Base-by-base conservation (phyloP, 2,888 invertebrate species). In the Caenorhabditis sinica region DNA sequence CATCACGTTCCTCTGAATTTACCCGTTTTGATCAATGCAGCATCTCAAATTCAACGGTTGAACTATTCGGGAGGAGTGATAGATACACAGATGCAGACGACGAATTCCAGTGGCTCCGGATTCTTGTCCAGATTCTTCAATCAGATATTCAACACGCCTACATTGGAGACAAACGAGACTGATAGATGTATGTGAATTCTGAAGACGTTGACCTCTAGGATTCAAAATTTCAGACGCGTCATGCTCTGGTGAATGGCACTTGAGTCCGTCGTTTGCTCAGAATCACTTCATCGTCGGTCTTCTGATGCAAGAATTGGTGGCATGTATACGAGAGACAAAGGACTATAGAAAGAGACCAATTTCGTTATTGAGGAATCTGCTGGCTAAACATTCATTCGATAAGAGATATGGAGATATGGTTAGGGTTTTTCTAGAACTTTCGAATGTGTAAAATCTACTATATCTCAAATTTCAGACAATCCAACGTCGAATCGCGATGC, bases 341-440 rank as follows among this genome's bases (percentile, higher is more conserved):
- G 95, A 96, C 85, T 95, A 96, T 88, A 95, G 97, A 0, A 95
- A 96, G 85, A 94, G 95, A 65, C 96, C 97, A 0, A 94, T 98
- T 43, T 60, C 94, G 49, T 95, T 96, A 17, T 94, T 98, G 28
- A 95, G 97, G 82, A 96, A 97, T 93, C 94, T 97, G 85, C 94
- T 98, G 89, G 96, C 96, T 11, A 98, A 98, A 93, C 98, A 98
- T 93, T 96, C 97, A 92, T 95, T 96, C 92, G 98, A 98, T 93
- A 96, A 96, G 93, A 95, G 98, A 82, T 97, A 97, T 93, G 95
- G 96, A 89, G 95, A 95, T 89, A 95, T 95, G 93, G 96, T 95
- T 90, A 83, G 90, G 85, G 13, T 6, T 11, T 40, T 33, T 33
- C 33, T 45, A 33, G 13, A 45, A 5, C 15, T 13, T 23, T 25